These are phyloP conservation scores for Margaritifera margaritifera DNA, from an alignment of 2,888 invertebrate genomes.

Conservation along the genomic window DNA sequence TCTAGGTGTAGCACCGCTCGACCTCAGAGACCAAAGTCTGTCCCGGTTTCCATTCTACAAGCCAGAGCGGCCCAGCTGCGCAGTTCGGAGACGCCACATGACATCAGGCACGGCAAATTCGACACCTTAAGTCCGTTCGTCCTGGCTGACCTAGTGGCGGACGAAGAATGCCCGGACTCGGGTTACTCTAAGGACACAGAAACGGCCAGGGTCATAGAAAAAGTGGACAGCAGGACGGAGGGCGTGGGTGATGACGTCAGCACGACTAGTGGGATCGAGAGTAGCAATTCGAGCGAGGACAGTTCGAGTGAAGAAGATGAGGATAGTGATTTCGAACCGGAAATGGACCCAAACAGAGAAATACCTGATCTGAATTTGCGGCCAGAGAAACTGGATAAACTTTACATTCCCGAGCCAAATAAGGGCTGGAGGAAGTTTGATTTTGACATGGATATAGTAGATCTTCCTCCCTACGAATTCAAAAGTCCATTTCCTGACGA, in stretches of 20 bases:
- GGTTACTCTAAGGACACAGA: slow-evolving; percentile 28
- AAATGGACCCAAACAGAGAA: slow-evolving; percentile 41
- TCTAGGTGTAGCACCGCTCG: slow-evolving; percentile 26
- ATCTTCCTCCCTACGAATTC: slow-evolving; percentile 57
- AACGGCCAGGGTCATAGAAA: slow-evolving; percentile 24
- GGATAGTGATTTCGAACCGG: slow-evolving; percentile 50
- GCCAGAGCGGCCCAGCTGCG: slow-evolving; percentile 16
- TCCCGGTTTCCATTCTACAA: slow-evolving; percentile 38
- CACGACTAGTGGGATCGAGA: slow-evolving; percentile 55
- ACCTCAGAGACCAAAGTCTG: slow-evolving; percentile 45
- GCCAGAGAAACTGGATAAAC: slow-evolving; percentile 61
- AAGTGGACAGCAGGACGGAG: slow-evolving; percentile 4
- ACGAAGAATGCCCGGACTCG: slow-evolving; percentile 27
- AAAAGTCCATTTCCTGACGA: slow-evolving; percentile 50
- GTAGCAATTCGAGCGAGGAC: slow-evolving; percentile 41
- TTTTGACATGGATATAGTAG: slow-evolving; percentile 59
- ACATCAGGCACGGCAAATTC: slow-evolving; percentile 44
- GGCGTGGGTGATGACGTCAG: slow-evolving; percentile 44
- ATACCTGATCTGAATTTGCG: slow-evolving; percentile 55
- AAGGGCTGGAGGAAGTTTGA: slow-evolving; percentile 61
- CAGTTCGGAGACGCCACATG: slow-evolving; percentile 43
- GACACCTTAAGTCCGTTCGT: slow-evolving; percentile 53
- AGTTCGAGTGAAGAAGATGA: slow-evolving; percentile 44
- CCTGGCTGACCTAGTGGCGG: slow-evolving; percentile 46
- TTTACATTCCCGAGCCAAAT: slow-evolving; percentile 57